Evolutionary conservation across 2,888 invertebrate genomes (phyloP).

Genomic region (Koerneria pararmatus): DNA sequence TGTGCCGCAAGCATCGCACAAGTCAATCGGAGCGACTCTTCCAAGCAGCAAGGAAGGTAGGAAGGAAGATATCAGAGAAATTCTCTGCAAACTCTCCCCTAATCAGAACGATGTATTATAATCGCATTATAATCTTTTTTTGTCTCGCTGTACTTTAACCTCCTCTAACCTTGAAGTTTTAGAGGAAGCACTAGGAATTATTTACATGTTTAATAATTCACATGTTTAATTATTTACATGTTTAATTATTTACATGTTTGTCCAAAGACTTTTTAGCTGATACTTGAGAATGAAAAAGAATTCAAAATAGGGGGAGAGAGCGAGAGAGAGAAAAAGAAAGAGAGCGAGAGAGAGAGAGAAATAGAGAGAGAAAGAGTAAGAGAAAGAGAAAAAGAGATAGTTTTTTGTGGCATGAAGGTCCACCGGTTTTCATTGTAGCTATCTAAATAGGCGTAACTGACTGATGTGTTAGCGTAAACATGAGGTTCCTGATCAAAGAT

Average conservation of each 20-base stretch:
- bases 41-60: conserved; percentile 82
- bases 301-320: background rate
- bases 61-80: conserved; percentile 90
- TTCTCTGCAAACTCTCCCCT: conserved; percentile 69
- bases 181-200: no score
- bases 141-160: background rate
- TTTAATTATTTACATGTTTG: no score
- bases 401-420: no score
- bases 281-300: background rate
- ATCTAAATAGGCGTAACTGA: no score
- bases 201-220: no score
- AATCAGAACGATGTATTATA: no score
- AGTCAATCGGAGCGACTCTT: conserved; percentile 82
- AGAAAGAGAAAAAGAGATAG: no score
- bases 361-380: no score
- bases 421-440: background rate
- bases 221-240: no score
- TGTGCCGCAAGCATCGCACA: conserved; percentile 91
- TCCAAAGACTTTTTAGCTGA: background rate
- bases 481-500: conserved; percentile 72
- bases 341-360: no score
- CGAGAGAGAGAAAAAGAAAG: no score
- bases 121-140: no score
- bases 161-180: conserved; percentile 1
- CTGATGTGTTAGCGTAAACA: conserved; percentile 75